Base-by-base conservation (phyloP, 2,888 invertebrate species). In the Rotaria magnacalcarata region DNA sequence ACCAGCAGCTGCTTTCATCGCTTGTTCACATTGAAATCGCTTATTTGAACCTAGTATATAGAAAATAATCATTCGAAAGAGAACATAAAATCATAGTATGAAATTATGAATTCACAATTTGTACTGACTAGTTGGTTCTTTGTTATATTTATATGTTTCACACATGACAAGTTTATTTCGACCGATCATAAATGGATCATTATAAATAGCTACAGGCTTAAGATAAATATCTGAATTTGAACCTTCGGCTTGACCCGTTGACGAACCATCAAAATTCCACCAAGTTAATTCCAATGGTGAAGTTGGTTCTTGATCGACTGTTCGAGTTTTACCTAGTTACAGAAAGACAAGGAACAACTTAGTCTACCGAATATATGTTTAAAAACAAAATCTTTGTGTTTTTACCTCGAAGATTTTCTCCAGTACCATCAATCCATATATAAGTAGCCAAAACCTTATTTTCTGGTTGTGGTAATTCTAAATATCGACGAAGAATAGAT, bases 91-190 rank as follows among this genome's bases (percentile, higher is more conserved):
- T 16, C 50, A 54, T 0, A 16, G 11, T 19, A 16, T 11, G 11
- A 7, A 21, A 21, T 19, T 24, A 6, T 94, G 93, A 34, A 34
- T 34, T 34, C 34, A 34, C 1, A 34, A 34, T 34, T 34, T 24
- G 24, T 43, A 41, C 80, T 47, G 11, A 80, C 80, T 0, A 88
- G 95, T 95, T 0, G 96, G 95, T 89, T 94, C 94, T 91, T 94
- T 94, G 91, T 96, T 94, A 91, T 94, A 94, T 89, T 94, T 94
- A 92, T 94, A 95, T 0, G 96, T 95, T 85, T 89, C 89, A 87
- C 89, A 89, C 87, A 90, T 87, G 14, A 89, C 88, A 58, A 90
- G 87, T 34, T 88, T 86, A 84, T 88, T 88, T 27, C 88, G 87
- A 16, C 89, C 89, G 16, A 89, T 88, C 60, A 88, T 87, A 86